These are phyloP conservation scores for Furcula furcula DNA, from an alignment of 2,888 invertebrate genomes.

Conservation along the genomic window DNA sequence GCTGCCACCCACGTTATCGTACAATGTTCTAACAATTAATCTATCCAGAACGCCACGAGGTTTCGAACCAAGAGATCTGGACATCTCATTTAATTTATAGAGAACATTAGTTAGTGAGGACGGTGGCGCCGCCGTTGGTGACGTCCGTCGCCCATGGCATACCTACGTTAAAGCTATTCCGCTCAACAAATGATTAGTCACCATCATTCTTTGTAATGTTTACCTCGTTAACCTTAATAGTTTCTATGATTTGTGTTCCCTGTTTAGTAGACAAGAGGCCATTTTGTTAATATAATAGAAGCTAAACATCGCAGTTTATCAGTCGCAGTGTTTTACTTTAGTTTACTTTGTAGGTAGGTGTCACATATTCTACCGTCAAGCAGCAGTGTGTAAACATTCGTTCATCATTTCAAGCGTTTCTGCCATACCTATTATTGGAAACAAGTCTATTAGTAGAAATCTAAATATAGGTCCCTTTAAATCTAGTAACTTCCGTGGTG, in stretches of 20 bases:
- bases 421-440: too few relatives aligned
- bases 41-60: slow-evolving; percentile 37
- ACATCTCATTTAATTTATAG: slow-evolving; percentile 52
- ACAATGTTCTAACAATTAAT: slow-evolving; percentile 36
- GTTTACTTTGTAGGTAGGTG: too few relatives aligned
- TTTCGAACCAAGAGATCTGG: slow-evolving; percentile 46
- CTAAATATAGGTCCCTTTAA: too few relatives aligned
- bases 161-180: slow-evolving; percentile 35
- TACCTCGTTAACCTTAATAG: slow-evolving; percentile 48
- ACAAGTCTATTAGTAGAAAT: too few relatives aligned
- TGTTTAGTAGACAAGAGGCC: slow-evolving; percentile 26
- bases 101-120: slow-evolving; percentile 44
- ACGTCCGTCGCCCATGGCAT: slow-evolving; percentile 46
- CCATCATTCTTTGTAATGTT: slow-evolving; percentile 40
- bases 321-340: too few relatives aligned
- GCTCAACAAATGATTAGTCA: slow-evolving; percentile 32
- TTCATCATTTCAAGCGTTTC: too few relatives aligned
- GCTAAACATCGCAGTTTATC: too few relatives aligned
- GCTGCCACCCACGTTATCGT: slow-evolving; percentile 3
- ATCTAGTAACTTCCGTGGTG: too few relatives aligned
- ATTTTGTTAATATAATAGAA: slow-evolving; percentile 23
- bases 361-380: too few relatives aligned
- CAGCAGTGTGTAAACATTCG: too few relatives aligned
- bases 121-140: slow-evolving; percentile 31
- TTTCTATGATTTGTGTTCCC: slow-evolving; percentile 43